These are phyloP conservation scores for Drosophila colorata DNA, from an alignment of 2,888 invertebrate species.

Conservation along the genomic window DNA sequence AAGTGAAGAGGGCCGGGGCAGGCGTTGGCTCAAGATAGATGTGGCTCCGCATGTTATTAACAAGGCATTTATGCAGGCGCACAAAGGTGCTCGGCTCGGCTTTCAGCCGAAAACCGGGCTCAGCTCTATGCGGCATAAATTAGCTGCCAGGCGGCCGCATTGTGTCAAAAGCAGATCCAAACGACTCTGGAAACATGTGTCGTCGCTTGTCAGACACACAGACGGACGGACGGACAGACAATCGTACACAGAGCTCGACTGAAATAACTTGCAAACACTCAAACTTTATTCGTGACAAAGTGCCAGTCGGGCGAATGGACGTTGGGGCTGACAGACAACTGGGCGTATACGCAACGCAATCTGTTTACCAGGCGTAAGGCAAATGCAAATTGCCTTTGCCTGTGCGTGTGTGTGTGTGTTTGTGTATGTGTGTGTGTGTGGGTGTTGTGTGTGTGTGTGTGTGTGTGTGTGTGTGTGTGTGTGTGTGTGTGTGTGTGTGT, in stretches of 20 bases:
- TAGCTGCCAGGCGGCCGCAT: conserved; percentile 56
- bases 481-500: conserved; percentile 24
- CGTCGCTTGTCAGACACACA: conserved; percentile 54
- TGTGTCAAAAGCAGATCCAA: conserved; percentile 57
- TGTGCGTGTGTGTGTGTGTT: conserved; percentile 6
- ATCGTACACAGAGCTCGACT: conserved; percentile 26
- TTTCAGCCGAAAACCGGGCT: conserved; percentile 25
- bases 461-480: conserved; percentile 9
- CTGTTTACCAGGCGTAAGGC: conserved; percentile 45
- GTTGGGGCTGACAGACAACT: conserved; percentile 25
- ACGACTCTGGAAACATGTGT: conserved; percentile 62
- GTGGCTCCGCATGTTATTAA: conserved; percentile 53
- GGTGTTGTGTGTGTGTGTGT: conserved; percentile 17
- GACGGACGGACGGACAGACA: conserved; percentile 20
- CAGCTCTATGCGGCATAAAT: conserved; percentile 61
- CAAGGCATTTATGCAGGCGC: conserved; percentile 66
- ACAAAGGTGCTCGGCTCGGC: conserved; percentile 46
- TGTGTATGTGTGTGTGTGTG: conserved; percentile 10
- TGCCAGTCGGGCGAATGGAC: conserved; percentile 37
- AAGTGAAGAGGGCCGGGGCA: neutral
- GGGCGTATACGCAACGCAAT: conserved; percentile 61
- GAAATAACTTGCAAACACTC: conserved; percentile 71
- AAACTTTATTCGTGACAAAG: conserved; percentile 61
- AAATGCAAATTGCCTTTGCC: conserved; percentile 59
- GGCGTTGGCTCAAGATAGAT: neutral